A percentile compares a stretch with the other conserved stretches of the same genome.
Evolutionary conservation across 2,113 vertebrate genomes (phyloP).

Genomic region (Procavia capensis): DNA sequence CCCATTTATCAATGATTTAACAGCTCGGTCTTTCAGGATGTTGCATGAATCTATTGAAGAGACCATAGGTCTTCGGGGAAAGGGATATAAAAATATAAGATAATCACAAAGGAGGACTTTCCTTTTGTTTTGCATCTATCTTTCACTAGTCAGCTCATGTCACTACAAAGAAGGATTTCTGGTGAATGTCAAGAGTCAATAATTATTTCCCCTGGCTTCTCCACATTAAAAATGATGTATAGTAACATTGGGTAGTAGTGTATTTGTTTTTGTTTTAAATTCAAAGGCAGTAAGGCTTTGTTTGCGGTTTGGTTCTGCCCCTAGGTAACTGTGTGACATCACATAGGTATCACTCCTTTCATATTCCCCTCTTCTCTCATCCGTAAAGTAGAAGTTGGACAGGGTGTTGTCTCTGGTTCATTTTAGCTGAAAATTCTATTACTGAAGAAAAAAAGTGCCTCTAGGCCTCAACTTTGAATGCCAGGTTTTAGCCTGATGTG

Average conservation of each 20-base stretch:
- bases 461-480: slow-evolving; percentile 57
- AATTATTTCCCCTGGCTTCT: not conserved
- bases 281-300: not conserved
- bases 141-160: not conserved
- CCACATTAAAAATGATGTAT: not conserved
- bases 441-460: slow-evolving; percentile 36
- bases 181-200: not conserved
- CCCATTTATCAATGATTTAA: not conserved
- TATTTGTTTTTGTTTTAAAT: not conserved
- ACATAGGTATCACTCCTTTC: not conserved
- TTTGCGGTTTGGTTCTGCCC: not conserved
- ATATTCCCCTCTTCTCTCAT: not conserved
- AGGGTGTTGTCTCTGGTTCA: not conserved
- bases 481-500: slow-evolving; percentile 75
- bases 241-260: not conserved
- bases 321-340: not conserved
- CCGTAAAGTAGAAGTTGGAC: not conserved
- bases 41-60: not conserved
- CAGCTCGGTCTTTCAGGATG: not conserved
- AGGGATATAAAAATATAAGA: not conserved
- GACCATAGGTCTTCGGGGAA: not conserved
- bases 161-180: not conserved
- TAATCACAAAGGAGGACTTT: not conserved
- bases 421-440: slow-evolving; percentile 49
- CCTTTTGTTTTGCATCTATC: not conserved